Evolutionary conservation across 1,140 invertebrate genomes (phyloP), one percentile per base, ranked within the genome.

Genomic region (Aleiodes sp.): DNA sequence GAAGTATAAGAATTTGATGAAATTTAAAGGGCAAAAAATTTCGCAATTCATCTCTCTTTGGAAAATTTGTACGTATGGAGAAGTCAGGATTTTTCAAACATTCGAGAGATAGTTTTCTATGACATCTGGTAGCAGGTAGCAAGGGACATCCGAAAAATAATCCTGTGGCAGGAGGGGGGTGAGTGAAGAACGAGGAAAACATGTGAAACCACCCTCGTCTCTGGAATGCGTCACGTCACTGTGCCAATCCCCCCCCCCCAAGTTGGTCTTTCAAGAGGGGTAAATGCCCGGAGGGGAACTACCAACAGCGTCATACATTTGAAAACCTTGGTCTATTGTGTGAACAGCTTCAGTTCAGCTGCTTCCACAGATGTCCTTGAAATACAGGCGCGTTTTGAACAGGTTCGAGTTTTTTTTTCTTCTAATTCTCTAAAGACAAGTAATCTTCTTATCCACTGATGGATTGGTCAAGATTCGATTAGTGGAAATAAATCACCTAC

Each of bases 211-310:
- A 73, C 74, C 75, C 78, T 76, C 77, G 64, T 73, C 65, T 56
- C 52, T 69, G 79, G 75, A 78, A 80, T 78, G 74, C 71, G 74
- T 71, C 73, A 52, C 73, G 75, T 78, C 78, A 78, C 75, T 70
- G 63, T 71, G 61, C 60, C 19, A 57, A 76, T 63, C 71, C 65
- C 57, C 63, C 65, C 57, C 63, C 41, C 31, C 7, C 4, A 43
- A 31, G 39, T 4, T 43, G 19, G n/a, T 16, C 26, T 46, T 43
- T 46, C 39, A 70, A 33, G 46, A 37, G 65, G 60, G 70, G 61
- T 43, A 29, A 41, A 63, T 69, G 35, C 64, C 68, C 62, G 43
- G 16, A 52, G 60, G 21, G 21, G 46, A 52, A 16, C 16, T 46
- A 46, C 41, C 46, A 7, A 2, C 46, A 52, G 19, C 31, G 10